These are phyloP conservation scores for Oryctolagus cuniculus DNA, from an alignment of 2,113 vertebrate species.

Conservation along the genomic window DNA sequence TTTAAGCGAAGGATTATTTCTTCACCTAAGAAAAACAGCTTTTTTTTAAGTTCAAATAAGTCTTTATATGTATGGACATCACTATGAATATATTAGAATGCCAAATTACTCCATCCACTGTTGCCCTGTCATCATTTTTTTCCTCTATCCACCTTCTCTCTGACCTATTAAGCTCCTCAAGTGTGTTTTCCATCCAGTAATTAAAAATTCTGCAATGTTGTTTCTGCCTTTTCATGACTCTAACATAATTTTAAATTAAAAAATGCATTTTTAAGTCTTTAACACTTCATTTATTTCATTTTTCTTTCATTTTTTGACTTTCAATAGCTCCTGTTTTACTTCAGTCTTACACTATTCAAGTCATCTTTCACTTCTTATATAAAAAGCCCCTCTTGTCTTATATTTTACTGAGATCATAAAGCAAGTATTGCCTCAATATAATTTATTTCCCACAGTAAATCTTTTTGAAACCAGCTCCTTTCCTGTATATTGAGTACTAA, in stretches of 20 bases:
- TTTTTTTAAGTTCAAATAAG: not conserved
- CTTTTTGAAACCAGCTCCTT: constrained; percentile 36
- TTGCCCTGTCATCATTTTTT: not conserved
- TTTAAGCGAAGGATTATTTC: not conserved
- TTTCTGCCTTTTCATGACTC: not conserved
- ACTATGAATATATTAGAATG: not conserved
- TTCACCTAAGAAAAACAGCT: not conserved
- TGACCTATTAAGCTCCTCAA: not conserved
- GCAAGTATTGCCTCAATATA: constrained; percentile 22
- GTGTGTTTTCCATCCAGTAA: not conserved
- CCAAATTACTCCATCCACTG: fast-evolving
- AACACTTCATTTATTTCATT: not conserved
- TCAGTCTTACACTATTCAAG: fast-evolving
- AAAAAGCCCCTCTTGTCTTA: not conserved
- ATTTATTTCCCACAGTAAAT: constrained; percentile 58
- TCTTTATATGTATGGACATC: not conserved
- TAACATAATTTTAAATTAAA: not conserved
- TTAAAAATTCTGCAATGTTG: not conserved
- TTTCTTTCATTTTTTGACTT: not conserved
- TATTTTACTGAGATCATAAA: constrained; percentile 60
- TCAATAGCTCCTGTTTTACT: not conserved
- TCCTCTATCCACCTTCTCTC: not conserved
- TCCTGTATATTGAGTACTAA: not conserved
- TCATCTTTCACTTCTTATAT: not conserved
- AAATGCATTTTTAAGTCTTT: not conserved